Evolutionary conservation across 1,140 invertebrate genomes (phyloP), one percentile per base, ranked within the genome.

Genomic region (Heterodera schachtii): DNA sequence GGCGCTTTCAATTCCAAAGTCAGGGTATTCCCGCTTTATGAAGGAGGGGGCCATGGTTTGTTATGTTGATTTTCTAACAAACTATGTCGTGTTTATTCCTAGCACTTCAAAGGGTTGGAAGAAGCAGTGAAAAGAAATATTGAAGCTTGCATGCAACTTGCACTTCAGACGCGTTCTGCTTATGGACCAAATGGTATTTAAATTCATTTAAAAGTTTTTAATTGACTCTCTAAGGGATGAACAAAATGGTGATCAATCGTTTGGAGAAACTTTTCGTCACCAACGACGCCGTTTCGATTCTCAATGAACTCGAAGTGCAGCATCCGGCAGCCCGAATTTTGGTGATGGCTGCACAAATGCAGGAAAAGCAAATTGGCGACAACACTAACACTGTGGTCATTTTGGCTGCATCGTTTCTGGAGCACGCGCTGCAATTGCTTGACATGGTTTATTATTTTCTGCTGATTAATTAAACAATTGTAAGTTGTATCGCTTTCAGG

Each of bases 211-310:
- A 44, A 44, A 19, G 47, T 71, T 87, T 73, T 81, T 64, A 41
- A 13, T 19, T 64, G 70, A 16, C 87, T 43, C 94, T n/a, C 31
- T 31, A 31, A 93, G 97, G 97, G 21, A 97, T 98, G 94, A 99
- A 98, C 90, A 99, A 99, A 92, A 98, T 99, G 94, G 94, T 99
- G 8, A 98, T 99, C 57, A 99, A 99, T 91, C 96, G 98, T 89
- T 93, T 99, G 84, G 97, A 98, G 87, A 99, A 99, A 90, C 92
- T 98, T 79, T 99, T 98, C 92, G 95, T 99, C 2, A 99, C 98
- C 0, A 98, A 95, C 91, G 98, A 99, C 93, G 98, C 97, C 67
- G 97, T 95, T 0, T 98, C 97, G 0, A 99, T 99, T 79, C 94
- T 99, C 77, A 93, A 94, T 84, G 96, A 98, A 90, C 91, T 98